Conservation (phyloP, 2,888 invertebrate species). For the Dasypolia templi region DNA sequence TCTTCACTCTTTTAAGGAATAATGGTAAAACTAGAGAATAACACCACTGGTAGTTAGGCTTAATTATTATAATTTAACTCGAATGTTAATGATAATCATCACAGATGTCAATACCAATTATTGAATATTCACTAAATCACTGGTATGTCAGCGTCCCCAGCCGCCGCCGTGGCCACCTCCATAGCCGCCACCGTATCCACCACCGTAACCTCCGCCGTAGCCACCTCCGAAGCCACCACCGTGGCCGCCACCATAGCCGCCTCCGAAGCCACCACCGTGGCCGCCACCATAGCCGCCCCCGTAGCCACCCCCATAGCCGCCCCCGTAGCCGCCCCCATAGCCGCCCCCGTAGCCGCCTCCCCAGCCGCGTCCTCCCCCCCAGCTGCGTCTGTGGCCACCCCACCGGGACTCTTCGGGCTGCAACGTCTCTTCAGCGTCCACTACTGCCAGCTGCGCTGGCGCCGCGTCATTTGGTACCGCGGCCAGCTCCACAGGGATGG, state of each 20-base stretch:
- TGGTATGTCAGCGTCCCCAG: conserved; percentile 14
- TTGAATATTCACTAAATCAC: conserved; percentile 23
- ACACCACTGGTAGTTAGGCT: conserved; percentile 11
- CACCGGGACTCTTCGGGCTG: conserved; percentile 60
- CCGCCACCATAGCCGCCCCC: conserved; percentile 50
- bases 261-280: conserved; percentile 40
- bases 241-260: conserved; percentile 27
- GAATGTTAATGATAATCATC: conserved; percentile 21
- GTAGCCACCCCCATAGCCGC: conserved; percentile 55
- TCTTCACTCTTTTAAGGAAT: neutral
- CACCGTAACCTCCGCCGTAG: conserved; percentile 42
- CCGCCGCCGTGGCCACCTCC: conserved; percentile 41
- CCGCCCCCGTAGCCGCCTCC: conserved; percentile 60
- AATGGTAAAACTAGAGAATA: conserved; percentile 16
- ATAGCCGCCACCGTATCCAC: conserved; percentile 48
- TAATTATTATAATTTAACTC: conserved; percentile 16
- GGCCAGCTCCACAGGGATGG: conserved; percentile 67
- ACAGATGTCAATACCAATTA: conserved; percentile 21
- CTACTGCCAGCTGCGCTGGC: conserved; percentile 30
- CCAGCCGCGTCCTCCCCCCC: conserved; percentile 56
- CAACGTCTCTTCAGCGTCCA: conserved; percentile 49
- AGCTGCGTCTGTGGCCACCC: conserved; percentile 28
- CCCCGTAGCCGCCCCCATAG: conserved; percentile 27
- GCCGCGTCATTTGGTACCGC: conserved; percentile 64
- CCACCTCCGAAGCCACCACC: conserved; percentile 52